Base-by-base conservation (phyloP, 2,113 vertebrate species). In the Numenius arquata region DNA sequence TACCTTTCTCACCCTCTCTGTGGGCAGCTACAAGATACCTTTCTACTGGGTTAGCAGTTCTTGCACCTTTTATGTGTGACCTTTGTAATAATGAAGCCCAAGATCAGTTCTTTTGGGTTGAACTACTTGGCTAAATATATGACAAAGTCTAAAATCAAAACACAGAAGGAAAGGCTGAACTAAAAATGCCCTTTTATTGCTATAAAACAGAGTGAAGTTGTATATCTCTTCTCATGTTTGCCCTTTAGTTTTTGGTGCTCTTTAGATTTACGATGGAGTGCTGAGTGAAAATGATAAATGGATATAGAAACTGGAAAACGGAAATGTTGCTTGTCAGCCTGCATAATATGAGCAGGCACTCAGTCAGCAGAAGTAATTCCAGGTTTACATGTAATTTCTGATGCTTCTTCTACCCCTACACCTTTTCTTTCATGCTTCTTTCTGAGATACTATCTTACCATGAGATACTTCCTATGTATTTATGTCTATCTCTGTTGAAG, bases 71-170 rank as follows among this genome's bases (percentile, higher is more conserved):
- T 82, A 25, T 55, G 9, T 3, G 1, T 63, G 68, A 75, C 22
- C 23, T 91, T 87, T 78, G 8, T 81, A 89, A 75, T 27, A 86
- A 74, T 47, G 75, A 78, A 78, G 30, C 43, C 36, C 30, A 30
- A 50, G 38, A 70, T 79, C 34, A 41, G 22, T 85, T 77, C 38
- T 26, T 71, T 81, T 62, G 4, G 1, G 48, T 61, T 81, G 48
- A 75, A 59, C n/a, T 82, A 48, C n/a, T 56, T 71, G 75, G 29
- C 14, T 76, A 83, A 72, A 67, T 77, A 59, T 38, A 77, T 32
- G 41, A 85, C 43, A 81, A 94, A 92, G 21, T 68, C 70, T 91
- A 85, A 96, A 85, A 94, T 95, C 68, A 93, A 92, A 96, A 74
- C 76, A 73, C 40, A 68, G 34, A 93, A 83, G 18, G 59, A 79